These are phyloP conservation scores for Andricus curvator DNA, from an alignment of 2,888 invertebrate genomes.

Conservation along the genomic window DNA sequence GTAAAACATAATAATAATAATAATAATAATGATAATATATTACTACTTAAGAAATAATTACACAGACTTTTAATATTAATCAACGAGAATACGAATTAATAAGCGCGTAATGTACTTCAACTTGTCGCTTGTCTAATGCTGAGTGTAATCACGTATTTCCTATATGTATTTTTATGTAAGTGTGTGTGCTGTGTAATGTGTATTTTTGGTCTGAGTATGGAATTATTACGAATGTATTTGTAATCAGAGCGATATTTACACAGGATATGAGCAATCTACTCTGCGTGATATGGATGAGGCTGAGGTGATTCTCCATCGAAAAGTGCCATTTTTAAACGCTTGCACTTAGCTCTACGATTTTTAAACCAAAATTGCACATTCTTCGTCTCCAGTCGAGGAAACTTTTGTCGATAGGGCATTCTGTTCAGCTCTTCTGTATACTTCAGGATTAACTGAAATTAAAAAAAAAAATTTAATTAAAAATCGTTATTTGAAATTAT, in stretches of 20 bases:
- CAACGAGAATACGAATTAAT: slow-evolving; percentile 58
- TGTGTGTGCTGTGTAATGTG: slow-evolving; percentile 34
- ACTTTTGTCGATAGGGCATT: slow-evolving; percentile 98
- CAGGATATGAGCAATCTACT: slow-evolving; percentile 62
- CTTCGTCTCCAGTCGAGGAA: slow-evolving; percentile 98
- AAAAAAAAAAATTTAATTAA: slow-evolving; percentile 13
- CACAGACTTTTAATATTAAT: slow-evolving; percentile 61
- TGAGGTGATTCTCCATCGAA: slow-evolving; percentile 87
- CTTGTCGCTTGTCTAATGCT: slow-evolving; percentile 42
- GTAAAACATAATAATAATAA: slow-evolving; percentile 32
- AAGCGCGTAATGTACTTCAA: slow-evolving; percentile 53
- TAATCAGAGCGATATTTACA: slow-evolving; percentile 46
- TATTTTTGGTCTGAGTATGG: slow-evolving; percentile 40
- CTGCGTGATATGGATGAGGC: slow-evolving; percentile 76
- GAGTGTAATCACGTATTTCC: slow-evolving; percentile 33
- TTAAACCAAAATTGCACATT: slow-evolving; percentile 99
- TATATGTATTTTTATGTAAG: slow-evolving; percentile 4
- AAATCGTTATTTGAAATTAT: background rate
- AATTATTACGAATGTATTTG: slow-evolving; percentile 46
- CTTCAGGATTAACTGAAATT: slow-evolving; percentile 90
- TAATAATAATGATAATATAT: slow-evolving; percentile 67
- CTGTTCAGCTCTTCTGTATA: slow-evolving; percentile 98
- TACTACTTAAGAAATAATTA: slow-evolving; percentile 74
- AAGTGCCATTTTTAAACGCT: slow-evolving; percentile 94
- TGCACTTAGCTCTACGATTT: slow-evolving; percentile 98